Conservation (phyloP, 1,140 invertebrate species). For the Oedothorax gibbosus region DNA sequence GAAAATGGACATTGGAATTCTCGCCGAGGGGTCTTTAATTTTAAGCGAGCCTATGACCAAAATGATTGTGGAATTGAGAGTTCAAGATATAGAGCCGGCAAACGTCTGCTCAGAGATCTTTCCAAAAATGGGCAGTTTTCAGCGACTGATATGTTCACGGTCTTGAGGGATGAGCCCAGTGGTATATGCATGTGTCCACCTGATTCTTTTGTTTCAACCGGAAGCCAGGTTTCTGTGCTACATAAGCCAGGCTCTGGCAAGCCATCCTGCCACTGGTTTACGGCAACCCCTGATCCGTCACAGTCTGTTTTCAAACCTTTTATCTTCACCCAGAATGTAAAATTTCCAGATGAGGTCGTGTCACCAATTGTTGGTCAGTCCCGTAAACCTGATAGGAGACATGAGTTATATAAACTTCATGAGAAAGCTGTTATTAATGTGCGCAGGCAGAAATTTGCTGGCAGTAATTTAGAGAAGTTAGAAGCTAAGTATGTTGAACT, state of each 20-base stretch:
- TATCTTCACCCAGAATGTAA: constrained; percentile 74
- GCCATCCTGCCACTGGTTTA: constrained; percentile 80
- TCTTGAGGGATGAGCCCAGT: constrained; percentile 77
- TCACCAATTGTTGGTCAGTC: constrained; percentile 33
- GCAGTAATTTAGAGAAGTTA: constrained; percentile 72
- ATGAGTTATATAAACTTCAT: constrained; percentile 75
- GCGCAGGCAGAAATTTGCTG: constrained; percentile 25
- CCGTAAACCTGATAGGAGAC: constrained; percentile 69
- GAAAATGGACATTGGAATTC: constrained; percentile 75
- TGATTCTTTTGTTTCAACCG: constrained; percentile 74
- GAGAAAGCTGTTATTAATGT: constrained; percentile 61
- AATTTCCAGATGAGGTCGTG: constrained; percentile 19
- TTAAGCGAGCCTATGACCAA: constrained; percentile 65
- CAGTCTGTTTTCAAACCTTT: constrained; percentile 85
- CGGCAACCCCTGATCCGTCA: constrained; percentile 81
- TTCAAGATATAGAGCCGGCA: constrained; percentile 66
- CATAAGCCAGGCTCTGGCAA: constrained; percentile 63
- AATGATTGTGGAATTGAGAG: constrained; percentile 59
- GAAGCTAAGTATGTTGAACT: constrained; percentile 76
- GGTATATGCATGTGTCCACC: constrained; percentile 73
- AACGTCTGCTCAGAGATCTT: background rate
- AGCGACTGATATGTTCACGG: constrained; percentile 68
- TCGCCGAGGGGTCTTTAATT: constrained; percentile 70
- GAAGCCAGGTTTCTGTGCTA: constrained; percentile 73
- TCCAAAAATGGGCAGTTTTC: constrained; percentile 23